These are phyloP conservation scores for Drosophila teissieri DNA, from an alignment of 1,140 invertebrate genomes.

Conservation along the genomic window DNA sequence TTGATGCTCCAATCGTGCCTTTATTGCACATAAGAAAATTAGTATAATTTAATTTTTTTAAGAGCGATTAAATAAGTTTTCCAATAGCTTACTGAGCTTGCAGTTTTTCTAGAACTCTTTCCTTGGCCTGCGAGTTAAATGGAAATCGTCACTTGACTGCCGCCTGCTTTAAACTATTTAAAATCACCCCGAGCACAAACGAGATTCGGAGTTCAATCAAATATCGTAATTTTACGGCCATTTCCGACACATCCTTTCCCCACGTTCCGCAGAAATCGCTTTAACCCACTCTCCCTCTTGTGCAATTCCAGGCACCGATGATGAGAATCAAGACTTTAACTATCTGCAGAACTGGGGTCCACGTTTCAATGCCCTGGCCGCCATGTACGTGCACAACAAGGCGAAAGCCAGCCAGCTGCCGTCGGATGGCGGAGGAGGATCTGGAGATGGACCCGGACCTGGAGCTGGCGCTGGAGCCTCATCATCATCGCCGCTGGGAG, in stretches of 20 bases:
- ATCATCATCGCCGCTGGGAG: slow-evolving; percentile 32
- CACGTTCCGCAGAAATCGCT: slow-evolving; percentile 5
- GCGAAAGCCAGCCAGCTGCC: slow-evolving; percentile 62
- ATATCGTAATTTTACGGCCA: neutral
- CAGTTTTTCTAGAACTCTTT: no score
- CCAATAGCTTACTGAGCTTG: no score
- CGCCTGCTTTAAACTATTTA: no score
- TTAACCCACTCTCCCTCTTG: slow-evolving; percentile 12
- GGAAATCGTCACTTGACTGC: neutral
- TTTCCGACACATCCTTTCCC: neutral
- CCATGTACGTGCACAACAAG: slow-evolving; percentile 95
- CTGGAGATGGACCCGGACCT: slow-evolving; percentile 9
- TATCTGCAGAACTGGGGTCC: slow-evolving; percentile 98
- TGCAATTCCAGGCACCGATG: slow-evolving; percentile 91
- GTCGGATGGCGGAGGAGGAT: slow-evolving; percentile 32
- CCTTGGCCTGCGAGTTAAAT: neutral
- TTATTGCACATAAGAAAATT: no score
- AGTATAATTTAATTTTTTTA: no score
- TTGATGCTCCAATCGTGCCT: no score
- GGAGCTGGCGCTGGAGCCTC: slow-evolving; percentile 18
- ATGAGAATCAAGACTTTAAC: slow-evolving; percentile 98
- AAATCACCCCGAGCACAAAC: neutral
- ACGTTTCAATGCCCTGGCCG: slow-evolving; percentile 97
- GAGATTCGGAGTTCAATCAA: neutral
- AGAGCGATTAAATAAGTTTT: no score